Evolutionary conservation across 2,113 vertebrate genomes (phyloP), one percentile per base, ranked within the genome.

Genomic region (Syngnathoides biaculeatus): DNA sequence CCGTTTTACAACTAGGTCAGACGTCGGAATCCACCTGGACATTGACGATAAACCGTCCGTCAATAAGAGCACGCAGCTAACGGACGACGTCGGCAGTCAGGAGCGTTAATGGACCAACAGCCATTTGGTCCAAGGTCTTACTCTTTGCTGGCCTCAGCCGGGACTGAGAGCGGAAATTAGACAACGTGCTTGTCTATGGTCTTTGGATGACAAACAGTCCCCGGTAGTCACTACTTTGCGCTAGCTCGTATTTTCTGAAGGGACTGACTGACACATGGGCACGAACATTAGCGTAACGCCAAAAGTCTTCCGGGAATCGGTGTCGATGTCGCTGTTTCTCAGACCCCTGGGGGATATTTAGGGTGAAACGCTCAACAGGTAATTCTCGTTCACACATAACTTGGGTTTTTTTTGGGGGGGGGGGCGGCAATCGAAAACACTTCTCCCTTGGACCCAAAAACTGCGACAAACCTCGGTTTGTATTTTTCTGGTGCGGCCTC

Each of bases 81-180:
- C 80, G 35, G 30, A 75, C n/a, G 79, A 88, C 70, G 74, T 85
- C 64, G 75, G 80, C 9, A 84, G 83, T 59, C 85, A 78, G 71
- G 88, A 89, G 38, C 69, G 64, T 0, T 72, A 14, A 72, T 85
- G 55, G 83, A 89, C 1, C 84, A 85, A 50, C 68, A 78, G 0
- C 12, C 83, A 66, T 86, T 90, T 30, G 81, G 64, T 26, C 81
- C 10, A 22, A 72, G 75, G 7, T 84, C 87, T 1, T 77, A 89
- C 64, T 79, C 86, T 67, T 53, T 82, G 64, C 69, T 88, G 72
- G 71, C 76, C 0, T 63, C 79, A 22, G 66, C 80, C 1, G 75
- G 67, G 26, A 71, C 81, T 0, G 85, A 86, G 50, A 85, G 80
- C 38, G 74, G 73, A 55, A 86, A 84, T 73, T 88, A 87, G 72